Conservation (phyloP, 2,113 vertebrate species). For the Myotis yumanensis region DNA sequence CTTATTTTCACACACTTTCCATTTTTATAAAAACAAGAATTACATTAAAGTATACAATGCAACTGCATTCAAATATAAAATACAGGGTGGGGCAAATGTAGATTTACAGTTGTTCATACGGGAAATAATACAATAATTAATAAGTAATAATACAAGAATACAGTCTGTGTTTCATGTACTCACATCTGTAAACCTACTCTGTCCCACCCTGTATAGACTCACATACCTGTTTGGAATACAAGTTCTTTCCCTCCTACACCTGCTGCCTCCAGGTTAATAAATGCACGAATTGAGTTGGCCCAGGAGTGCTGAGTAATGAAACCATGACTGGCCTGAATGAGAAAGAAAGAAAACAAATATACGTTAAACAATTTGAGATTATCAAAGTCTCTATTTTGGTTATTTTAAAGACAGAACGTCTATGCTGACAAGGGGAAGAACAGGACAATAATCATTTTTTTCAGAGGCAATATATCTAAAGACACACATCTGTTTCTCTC, state of each 20-base stretch:
- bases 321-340: slow-evolving; percentile 94
- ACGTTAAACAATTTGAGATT: slow-evolving; percentile 53
- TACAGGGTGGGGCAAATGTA: not conserved
- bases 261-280: slow-evolving; percentile 98
- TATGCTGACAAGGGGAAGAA: slow-evolving; percentile 4
- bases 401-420: not conserved
- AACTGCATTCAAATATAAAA: not conserved
- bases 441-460: not conserved
- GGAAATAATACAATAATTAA: not conserved
- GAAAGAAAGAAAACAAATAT: slow-evolving; percentile 60
- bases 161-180: not conserved
- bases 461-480: not conserved
- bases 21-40: not conserved
- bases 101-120: not conserved
- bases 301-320: slow-evolving; percentile 98
- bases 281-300: slow-evolving; percentile 94
- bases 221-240: slow-evolving; percentile 97
- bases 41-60: not conserved
- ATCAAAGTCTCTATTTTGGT: slow-evolving; percentile 3
- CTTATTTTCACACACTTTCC: not conserved
- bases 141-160: not conserved
- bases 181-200: not conserved
- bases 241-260: slow-evolving; percentile 99
- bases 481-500: not conserved
- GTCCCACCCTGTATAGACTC: not conserved